phyloP scores from a whole-genome alignment of 2,797 vertebrate species.

The Mallotus villosus region DNA sequence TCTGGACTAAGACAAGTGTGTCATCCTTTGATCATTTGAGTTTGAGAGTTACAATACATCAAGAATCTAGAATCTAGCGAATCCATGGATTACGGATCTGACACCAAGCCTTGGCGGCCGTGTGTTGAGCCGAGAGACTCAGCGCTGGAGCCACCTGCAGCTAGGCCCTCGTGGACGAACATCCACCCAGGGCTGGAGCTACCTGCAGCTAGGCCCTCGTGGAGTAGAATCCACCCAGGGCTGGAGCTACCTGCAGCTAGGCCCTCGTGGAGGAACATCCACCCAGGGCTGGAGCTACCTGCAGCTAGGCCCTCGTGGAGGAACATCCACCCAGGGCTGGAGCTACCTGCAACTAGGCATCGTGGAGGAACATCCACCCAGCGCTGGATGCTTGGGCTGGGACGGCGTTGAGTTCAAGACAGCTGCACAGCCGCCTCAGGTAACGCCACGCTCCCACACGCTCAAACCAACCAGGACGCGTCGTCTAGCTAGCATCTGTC shows the following conservation, averaged over 20 bases:
- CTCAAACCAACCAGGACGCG: constrained; percentile 58
- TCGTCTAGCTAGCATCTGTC: constrained; percentile 67
- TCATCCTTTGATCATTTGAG: too few relatives aligned
- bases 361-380: too few relatives aligned
- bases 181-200: constrained; percentile 30
- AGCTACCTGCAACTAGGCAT: background rate
- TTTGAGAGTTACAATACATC: too few relatives aligned
- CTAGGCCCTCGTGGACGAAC: too few relatives aligned
- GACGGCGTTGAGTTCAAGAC: constrained; percentile 69
- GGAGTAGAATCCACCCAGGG: background rate
- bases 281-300: constrained; percentile 35
- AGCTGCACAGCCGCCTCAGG: constrained; percentile 78
- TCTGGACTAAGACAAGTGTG: too few relatives aligned
- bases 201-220: too few relatives aligned
- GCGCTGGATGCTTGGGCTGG: constrained; percentile 47
- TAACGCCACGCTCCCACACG: constrained; percentile 67
- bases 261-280: too few relatives aligned
- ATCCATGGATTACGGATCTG: too few relatives aligned
- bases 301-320: too few relatives aligned
- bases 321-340: constrained; percentile 19
- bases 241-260: constrained; percentile 19
- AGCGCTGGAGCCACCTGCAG: constrained; percentile 24
- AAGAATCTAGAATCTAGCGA: too few relatives aligned
- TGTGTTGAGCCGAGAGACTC: background rate
- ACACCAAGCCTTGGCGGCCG: background rate